These are phyloP conservation scores for Leucoraja erinaceus DNA, from an alignment of 2,113 vertebrate genomes.

Conservation along the genomic window DNA sequence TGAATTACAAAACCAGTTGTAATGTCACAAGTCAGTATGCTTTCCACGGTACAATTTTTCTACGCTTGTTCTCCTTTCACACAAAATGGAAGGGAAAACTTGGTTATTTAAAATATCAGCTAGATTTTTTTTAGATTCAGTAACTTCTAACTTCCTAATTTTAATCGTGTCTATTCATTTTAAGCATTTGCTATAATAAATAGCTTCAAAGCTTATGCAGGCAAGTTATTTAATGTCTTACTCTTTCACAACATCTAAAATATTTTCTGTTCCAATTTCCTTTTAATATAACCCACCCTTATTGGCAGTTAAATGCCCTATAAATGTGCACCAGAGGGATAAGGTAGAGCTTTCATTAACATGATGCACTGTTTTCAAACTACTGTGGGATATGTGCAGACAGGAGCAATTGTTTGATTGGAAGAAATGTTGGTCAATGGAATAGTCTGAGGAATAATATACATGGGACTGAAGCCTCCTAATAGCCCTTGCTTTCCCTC, in stretches of 20 bases:
- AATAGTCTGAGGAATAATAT: not conserved
- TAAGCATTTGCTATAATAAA: not conserved
- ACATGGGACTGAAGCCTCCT: not conserved
- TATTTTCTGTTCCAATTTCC: not conserved
- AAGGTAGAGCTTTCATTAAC: not conserved
- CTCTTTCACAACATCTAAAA: not conserved
- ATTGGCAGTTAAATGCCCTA: not conserved
- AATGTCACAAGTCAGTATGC: too few relatives aligned
- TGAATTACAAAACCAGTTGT: too few relatives aligned
- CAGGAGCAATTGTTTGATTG: not conserved
- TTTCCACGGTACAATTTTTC: too few relatives aligned
- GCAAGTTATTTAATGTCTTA: not conserved
- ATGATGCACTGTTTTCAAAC: not conserved
- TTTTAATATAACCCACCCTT: not conserved
- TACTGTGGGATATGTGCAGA: not conserved
- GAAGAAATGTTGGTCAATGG: not conserved
- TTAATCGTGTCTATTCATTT: not conserved
- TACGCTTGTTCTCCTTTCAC: not conserved
- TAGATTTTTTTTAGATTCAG: not conserved
- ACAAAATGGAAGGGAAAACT: too few relatives aligned
- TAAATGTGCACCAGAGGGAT: not conserved
- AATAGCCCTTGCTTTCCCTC: not conserved
- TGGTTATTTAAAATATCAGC: not conserved
- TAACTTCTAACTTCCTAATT: not conserved
- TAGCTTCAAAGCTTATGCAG: not conserved